phyloP scores from a whole-genome alignment of 2,888 invertebrate genomes.

The Bibio marci region DNA sequence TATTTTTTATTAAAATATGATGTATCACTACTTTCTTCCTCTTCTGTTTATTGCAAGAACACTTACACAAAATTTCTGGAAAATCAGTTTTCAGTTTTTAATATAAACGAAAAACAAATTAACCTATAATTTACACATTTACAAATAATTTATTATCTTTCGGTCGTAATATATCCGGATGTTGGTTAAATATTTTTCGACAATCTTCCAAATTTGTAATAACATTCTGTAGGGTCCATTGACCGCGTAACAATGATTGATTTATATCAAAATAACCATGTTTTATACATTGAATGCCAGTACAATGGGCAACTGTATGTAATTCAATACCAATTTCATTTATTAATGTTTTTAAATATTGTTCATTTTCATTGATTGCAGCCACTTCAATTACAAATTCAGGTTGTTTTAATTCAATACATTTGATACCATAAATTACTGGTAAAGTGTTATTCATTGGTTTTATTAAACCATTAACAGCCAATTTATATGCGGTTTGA shows the following conservation, averaged over 20 bases:
- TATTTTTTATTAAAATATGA: no score
- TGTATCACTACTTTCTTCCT: no score
- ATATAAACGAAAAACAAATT: no score
- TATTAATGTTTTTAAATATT: constrained; percentile 57
- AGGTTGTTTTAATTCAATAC: constrained; percentile 65
- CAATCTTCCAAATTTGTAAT: constrained; percentile 44
- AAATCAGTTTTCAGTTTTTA: no score
- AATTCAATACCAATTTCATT: constrained; percentile 69
- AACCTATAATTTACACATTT: no score
- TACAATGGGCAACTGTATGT: constrained; percentile 64
- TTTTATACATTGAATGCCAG: constrained; percentile 60
- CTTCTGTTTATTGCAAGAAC: no score
- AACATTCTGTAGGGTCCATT: constrained; percentile 60
- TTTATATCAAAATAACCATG: constrained; percentile 66
- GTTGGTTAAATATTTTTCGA: constrained; percentile 32
- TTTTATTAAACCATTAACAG: constrained; percentile 61
- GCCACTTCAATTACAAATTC: constrained; percentile 78
- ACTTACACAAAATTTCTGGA: no score
- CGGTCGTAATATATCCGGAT: constrained; percentile 31
- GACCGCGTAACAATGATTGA: constrained; percentile 60
- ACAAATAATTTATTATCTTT: no score
- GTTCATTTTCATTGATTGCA: constrained; percentile 68
- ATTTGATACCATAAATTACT: constrained; percentile 70
- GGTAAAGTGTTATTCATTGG: constrained; percentile 37
- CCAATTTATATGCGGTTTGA: constrained; percentile 80